Conservation (phyloP, 2,797 vertebrate genomes). For the Gadopsis bispinosus region DNA sequence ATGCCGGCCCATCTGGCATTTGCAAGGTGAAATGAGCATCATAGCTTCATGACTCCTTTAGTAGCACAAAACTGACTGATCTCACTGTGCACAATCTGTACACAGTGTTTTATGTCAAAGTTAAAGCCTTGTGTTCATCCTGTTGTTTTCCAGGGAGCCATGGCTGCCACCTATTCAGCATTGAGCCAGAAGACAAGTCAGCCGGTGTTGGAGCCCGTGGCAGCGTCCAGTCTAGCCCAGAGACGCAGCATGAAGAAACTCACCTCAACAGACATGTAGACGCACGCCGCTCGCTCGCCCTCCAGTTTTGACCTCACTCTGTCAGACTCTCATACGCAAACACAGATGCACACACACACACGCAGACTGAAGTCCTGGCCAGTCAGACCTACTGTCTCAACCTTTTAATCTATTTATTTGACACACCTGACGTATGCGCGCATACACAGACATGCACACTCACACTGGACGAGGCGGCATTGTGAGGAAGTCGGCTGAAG, state of each 20-base stretch:
- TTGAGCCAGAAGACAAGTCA: slow-evolving; percentile 96
- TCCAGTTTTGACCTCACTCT: slow-evolving; percentile 64
- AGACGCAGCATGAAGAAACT: slow-evolving; percentile 98
- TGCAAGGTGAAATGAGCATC: not conserved
- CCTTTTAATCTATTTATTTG: slow-evolving; percentile 77
- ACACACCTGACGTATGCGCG: slow-evolving; percentile 54
- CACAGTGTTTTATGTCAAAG: not conserved
- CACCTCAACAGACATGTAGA: slow-evolving; percentile 96
- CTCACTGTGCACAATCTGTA: not conserved
- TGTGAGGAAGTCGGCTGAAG: slow-evolving; percentile 63
- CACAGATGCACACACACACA: slow-evolving; percentile 20
- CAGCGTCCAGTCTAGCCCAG: slow-evolving; percentile 96
- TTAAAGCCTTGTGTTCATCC: not conserved
- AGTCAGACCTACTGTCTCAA: slow-evolving; percentile 74
- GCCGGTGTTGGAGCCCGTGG: slow-evolving; percentile 95
- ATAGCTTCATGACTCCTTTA: too few relatives aligned
- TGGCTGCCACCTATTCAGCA: slow-evolving; percentile 94
- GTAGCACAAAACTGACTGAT: not conserved
- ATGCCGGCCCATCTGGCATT: too few relatives aligned
- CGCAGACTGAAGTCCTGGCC: slow-evolving; percentile 63
- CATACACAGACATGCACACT: slow-evolving; percentile 43
- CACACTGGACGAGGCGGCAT: slow-evolving; percentile 61
- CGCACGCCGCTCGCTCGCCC: slow-evolving; percentile 40
- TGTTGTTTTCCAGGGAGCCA: slow-evolving; percentile 87
- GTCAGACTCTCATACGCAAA: slow-evolving; percentile 44